Percentiles rank a stretch among this genome's conserved stretches.
Conservation (phyloP, 1,140 invertebrate species). For the Daktulosphaira vitifoliae region DNA sequence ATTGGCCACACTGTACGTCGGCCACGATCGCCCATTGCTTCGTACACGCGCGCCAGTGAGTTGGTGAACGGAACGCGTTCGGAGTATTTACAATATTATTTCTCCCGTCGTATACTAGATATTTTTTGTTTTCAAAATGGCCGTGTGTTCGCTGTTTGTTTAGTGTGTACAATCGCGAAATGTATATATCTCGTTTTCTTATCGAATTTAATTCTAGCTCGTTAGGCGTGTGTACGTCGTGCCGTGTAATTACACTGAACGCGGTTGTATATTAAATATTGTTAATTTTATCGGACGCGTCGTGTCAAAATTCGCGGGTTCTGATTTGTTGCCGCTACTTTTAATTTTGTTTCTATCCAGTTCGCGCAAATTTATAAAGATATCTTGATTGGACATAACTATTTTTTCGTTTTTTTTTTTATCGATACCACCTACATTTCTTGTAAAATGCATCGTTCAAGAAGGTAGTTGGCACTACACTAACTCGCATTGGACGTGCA, state of each 20-base stretch:
- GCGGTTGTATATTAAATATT: neutral
- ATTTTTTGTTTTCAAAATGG: conserved; percentile 24
- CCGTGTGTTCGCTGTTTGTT: conserved; percentile 23
- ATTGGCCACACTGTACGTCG: conserved; percentile 4
- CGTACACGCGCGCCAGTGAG: neutral
- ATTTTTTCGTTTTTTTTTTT: too few relatives aligned
- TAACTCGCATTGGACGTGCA: too few relatives aligned
- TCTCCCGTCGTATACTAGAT: neutral
- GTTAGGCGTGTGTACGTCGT: neutral
- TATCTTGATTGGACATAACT: too few relatives aligned
- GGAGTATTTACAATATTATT: conserved; percentile 16
- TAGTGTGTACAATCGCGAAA: conserved; percentile 2
- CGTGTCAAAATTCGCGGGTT: neutral
- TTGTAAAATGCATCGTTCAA: too few relatives aligned
- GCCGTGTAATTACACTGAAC: neutral
- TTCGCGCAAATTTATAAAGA: too few relatives aligned
- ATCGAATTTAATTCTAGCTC: neutral
- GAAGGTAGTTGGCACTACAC: too few relatives aligned
- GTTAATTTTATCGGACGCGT: neutral
- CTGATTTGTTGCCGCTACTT: neutral
- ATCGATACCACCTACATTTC: too few relatives aligned
- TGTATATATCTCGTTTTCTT: neutral
- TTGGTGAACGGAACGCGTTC: conserved; percentile 29
- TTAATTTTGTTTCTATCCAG: too few relatives aligned
- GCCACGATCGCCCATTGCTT: conserved; percentile 16